These are phyloP conservation scores for Cynaeus angustus DNA, from an alignment of 2,888 invertebrate genomes.

Conservation along the genomic window DNA sequence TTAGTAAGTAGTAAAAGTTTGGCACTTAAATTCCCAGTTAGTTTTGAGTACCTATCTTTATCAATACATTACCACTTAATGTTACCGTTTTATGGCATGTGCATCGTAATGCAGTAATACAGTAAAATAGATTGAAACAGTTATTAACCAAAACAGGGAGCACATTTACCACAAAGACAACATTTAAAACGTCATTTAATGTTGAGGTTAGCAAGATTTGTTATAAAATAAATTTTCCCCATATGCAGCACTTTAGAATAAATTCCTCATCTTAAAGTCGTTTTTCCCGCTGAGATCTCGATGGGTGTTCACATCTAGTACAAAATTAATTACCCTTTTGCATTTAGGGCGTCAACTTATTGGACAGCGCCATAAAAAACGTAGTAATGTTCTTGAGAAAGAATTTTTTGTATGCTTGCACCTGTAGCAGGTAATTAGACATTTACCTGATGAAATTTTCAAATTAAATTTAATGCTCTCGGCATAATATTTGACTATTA, in stretches of 20 bases:
- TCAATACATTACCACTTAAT: too few relatives aligned
- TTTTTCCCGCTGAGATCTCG: conserved; percentile 1
- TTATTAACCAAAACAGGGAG: too few relatives aligned
- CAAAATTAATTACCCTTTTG: conserved; percentile 37
- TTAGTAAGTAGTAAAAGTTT: too few relatives aligned
- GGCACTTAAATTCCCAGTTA: too few relatives aligned
- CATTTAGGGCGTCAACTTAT: conserved; percentile 35
- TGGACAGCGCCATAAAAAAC: conserved; percentile 41
- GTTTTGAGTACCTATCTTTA: too few relatives aligned
- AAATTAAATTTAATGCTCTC: conserved; percentile 42
- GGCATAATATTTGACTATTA: conserved; percentile 23
- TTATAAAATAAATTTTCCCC: neutral
- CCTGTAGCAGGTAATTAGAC: conserved; percentile 46
- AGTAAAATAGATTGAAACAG: too few relatives aligned
- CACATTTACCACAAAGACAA: too few relatives aligned
- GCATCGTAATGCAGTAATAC: too few relatives aligned
- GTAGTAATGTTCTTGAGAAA: conserved; percentile 39
- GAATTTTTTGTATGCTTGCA: conserved; percentile 34
- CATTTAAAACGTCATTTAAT: too few relatives aligned
- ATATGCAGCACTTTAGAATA: neutral
- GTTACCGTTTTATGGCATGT: too few relatives aligned
- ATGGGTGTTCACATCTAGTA: conserved; percentile 19
- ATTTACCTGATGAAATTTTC: conserved; percentile 34
- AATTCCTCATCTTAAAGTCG: conserved; percentile 5
- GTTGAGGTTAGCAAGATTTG: neutral